Percentiles rank a stretch among this genome's conserved stretches.
Evolutionary conservation across 2,113 vertebrate genomes (phyloP).

Genomic region (Mustelus asterias): DNA sequence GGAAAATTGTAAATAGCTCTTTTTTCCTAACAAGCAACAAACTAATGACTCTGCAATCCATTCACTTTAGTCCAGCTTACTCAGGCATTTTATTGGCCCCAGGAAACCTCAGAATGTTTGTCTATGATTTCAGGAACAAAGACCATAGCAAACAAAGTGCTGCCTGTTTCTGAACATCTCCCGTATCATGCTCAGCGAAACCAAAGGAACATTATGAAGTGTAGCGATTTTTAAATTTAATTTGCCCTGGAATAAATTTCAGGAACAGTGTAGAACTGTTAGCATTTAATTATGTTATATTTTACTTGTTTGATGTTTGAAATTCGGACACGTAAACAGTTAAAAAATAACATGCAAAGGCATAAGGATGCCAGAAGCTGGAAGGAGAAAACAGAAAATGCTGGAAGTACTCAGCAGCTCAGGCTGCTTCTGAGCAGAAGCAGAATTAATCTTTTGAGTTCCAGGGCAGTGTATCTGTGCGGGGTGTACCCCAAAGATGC

Average conservation of each 20-base stretch:
- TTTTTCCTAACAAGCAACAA: neutral
- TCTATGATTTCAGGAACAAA: neutral
- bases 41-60: neutral
- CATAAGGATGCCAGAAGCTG: neutral
- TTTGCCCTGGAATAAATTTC: neutral
- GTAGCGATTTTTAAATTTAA: neutral
- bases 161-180: neutral
- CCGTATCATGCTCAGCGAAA: neutral
- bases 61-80: neutral
- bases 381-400: neutral
- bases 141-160: neutral
- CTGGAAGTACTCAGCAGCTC: neutral
- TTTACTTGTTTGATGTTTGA: neutral
- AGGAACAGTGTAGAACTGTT: neutral
- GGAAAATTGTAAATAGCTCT: slow-evolving; percentile 15
- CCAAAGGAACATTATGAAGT: neutral
- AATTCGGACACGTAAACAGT: neutral
- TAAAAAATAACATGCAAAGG: neutral
- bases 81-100: neutral
- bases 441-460: too few species aligned
- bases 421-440: too few species aligned
- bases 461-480: too few species aligned
- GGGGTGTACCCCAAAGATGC: too few species aligned
- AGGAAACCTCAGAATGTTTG: neutral
- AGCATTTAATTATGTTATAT: neutral